Conservation (phyloP, 2,888 invertebrate genomes). For the Quadriops clusia region DNA sequence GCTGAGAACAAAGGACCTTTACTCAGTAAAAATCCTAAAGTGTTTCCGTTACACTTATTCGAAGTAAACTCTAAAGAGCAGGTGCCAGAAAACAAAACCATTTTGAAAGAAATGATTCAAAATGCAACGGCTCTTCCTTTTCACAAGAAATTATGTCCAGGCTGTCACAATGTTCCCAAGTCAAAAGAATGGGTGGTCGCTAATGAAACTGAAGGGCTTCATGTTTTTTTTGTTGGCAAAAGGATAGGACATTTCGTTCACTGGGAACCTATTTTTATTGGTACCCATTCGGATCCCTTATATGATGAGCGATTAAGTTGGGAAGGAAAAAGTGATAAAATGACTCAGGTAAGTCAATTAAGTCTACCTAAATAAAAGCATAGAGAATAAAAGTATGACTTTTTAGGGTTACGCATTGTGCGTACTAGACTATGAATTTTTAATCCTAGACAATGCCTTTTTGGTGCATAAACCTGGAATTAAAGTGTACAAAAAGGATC, state of each 20-base stretch:
- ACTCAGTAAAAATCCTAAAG: slow-evolving; percentile 49
- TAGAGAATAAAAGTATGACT: slow-evolving; percentile 1
- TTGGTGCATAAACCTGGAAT: slow-evolving; percentile 87
- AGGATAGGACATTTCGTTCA: slow-evolving; percentile 64
- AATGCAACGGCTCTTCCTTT: slow-evolving; percentile 78
- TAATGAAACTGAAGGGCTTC: slow-evolving; percentile 56
- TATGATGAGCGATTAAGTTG: slow-evolving; percentile 88
- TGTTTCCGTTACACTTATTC: slow-evolving; percentile 78
- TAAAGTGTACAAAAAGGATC: slow-evolving; percentile 69
- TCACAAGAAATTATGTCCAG: slow-evolving; percentile 80
- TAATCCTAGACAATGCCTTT: slow-evolving; percentile 88
- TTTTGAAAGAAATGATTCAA: slow-evolving; percentile 53
- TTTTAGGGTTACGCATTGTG: slow-evolving; percentile 79
- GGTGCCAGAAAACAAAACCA: slow-evolving; percentile 64
- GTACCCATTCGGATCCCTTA: slow-evolving; percentile 75
- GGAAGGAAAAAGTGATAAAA: slow-evolving; percentile 92
- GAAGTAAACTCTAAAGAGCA: slow-evolving; percentile 61
- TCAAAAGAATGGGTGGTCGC: slow-evolving; percentile 74
- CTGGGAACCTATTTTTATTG: slow-evolving; percentile 92
- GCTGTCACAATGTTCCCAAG: slow-evolving; percentile 80
- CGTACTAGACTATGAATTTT: slow-evolving; percentile 83
- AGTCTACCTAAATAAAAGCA: no score
- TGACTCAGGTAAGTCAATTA: slow-evolving; percentile 81
- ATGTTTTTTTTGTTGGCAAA: slow-evolving; percentile 77
- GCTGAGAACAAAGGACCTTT: slow-evolving; percentile 58